Evolutionary conservation across 2,797 vertebrate species (phyloP), one percentile per base, ranked within the genome.

Genomic region (Eulemur albifrons): DNA sequence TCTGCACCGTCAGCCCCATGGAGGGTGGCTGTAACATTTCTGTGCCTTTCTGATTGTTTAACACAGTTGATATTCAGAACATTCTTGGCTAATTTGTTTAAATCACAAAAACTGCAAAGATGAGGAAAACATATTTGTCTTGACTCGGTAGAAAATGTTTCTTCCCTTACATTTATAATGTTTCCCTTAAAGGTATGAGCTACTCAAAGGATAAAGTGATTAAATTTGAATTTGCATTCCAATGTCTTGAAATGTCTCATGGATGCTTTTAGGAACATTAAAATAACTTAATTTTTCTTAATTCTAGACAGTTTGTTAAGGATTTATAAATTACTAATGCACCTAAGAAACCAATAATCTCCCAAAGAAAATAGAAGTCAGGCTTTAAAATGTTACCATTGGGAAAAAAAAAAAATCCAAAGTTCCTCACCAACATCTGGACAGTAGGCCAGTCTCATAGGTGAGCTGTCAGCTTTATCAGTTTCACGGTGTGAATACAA

Each of bases 61-160:
- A 4, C 18, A 52, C 52, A 57, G 17, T 35, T 43, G 32, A 81
- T 61, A 85, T 70, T 75, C 20, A 80, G 32, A 69, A 76, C 23
- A 72, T 43, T 59, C 35, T 92, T 86, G 45, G 75, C 83, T 93
- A 63, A 89, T 80, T 95, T 92, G 25, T 88, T 95, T 86, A 70
- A 95, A 91, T 54, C 15, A 85, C 14, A 30, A 43, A 95, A 88
- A 76, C 35, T 89, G 9, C 25, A 92, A 75, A 77, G 48, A 67
- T 59, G 25, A 89, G 54, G 45, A 90, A 72, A 94, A 88, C 27
- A 76, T 30, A 69, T 80, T 93, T 94, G 40, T 81, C 95, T 95
- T 76, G 48, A 88, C 35, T 95, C 32, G 85, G 83, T 6, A 25
- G 30, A 61, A 93, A 94, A 80, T 87, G 17, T 76, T 87, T 88